phyloP scores from a whole-genome alignment of 2,113 vertebrate species.

The Triplophysa dalaica region DNA sequence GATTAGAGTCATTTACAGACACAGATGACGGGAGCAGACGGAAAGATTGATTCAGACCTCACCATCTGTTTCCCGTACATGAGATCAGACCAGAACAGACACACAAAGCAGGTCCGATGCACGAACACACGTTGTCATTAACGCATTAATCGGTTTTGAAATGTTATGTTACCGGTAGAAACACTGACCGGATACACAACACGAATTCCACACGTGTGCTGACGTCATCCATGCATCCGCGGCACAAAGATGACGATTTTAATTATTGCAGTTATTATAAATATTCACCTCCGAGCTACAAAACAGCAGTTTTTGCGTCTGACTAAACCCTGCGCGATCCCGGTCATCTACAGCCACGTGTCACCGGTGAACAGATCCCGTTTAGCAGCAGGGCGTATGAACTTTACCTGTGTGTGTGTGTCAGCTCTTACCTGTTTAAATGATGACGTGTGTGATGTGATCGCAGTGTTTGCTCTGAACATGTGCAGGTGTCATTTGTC shows the following conservation, averaged over 20 bases:
- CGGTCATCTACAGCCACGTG: background rate
- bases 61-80: constrained; percentile 45
- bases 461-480: background rate
- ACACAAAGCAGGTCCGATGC: no score
- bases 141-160: no score
- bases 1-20: background rate
- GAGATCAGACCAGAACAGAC: background rate
- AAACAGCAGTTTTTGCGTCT: background rate
- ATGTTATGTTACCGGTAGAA: background rate
- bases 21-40: background rate
- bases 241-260: no score
- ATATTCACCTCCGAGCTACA: background rate
- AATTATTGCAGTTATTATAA: no score
- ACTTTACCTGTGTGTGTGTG: constrained; percentile 29
- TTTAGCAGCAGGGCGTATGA: constrained; percentile 4
- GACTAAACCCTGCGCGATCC: no score
- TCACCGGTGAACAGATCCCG: background rate
- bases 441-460: background rate
- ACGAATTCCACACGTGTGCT: background rate
- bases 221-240: background rate
- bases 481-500: background rate
- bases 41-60: constrained; percentile 52
- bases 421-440: constrained; percentile 31
- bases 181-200: background rate
- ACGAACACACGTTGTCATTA: no score